Evolutionary conservation across 2,113 vertebrate species (phyloP).

Genomic region (Taxidea taxus): DNA sequence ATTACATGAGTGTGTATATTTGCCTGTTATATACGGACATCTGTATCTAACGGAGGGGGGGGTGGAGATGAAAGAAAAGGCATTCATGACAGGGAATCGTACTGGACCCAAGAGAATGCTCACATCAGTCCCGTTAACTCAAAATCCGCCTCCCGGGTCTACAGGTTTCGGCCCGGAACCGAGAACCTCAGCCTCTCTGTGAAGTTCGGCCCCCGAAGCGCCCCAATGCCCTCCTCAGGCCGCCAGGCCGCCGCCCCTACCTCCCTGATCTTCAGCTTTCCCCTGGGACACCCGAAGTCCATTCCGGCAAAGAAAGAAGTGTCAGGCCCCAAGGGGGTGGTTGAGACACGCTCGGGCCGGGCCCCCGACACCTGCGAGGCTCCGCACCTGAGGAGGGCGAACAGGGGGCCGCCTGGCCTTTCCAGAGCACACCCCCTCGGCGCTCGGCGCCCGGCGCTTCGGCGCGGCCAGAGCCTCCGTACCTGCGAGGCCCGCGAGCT

Average conservation of each 20-base stretch:
- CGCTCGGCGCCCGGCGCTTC: conserved; percentile 42
- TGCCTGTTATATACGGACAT: neutral
- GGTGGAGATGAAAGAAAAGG: neutral
- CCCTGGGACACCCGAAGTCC: neutral
- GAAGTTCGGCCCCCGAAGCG: neutral
- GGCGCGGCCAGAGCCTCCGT: conserved; percentile 52
- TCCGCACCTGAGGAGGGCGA: conserved; percentile 54
- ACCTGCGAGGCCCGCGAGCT: conserved; percentile 76
- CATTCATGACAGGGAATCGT: neutral
- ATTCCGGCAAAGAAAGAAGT: neutral
- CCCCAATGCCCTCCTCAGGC: conserved; percentile 45
- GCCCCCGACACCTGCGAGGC: conserved; percentile 51
- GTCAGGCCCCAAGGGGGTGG: neutral
- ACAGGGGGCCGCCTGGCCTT: conserved; percentile 31
- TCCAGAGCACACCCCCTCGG: conserved; percentile 62
- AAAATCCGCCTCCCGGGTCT: neutral
- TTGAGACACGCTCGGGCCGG: neutral
- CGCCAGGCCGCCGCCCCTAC: conserved; percentile 55
- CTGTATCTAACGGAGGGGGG: neutral
- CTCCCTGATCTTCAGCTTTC: neutral
- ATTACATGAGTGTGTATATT: neutral
- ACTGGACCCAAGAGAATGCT: neutral
- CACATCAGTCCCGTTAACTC: conserved; percentile 13
- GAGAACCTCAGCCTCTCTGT: neutral
- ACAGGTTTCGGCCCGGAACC: conserved; percentile 3